A percentile compares a stretch with the other conserved stretches of the same genome.
Conservation (phyloP, 2,113 vertebrate genomes). For the Chaetops frenatus region DNA sequence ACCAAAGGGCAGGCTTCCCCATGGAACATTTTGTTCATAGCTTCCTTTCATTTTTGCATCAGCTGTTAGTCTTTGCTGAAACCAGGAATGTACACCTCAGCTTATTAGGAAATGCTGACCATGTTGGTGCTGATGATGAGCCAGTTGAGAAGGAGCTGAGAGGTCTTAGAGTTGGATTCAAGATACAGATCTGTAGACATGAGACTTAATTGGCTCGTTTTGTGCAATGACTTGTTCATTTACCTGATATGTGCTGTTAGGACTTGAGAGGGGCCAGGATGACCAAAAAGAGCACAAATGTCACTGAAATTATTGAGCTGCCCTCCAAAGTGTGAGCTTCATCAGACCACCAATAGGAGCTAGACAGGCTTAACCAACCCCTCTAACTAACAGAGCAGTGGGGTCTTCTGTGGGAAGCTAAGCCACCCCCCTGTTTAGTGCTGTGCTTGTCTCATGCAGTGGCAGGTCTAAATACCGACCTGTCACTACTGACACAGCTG, state of each 20-base stretch:
- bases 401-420: not conserved
- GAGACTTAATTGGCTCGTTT: not conserved
- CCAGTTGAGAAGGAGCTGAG: not conserved
- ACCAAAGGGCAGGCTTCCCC: not conserved
- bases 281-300: not conserved
- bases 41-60: not conserved
- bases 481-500: not conserved
- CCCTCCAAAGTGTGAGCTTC: not conserved
- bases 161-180: not conserved
- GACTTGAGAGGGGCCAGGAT: not conserved
- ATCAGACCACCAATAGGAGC: not conserved
- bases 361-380: not conserved
- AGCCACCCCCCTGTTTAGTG: not conserved
- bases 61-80: not conserved
- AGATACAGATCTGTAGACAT: not conserved
- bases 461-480: not conserved
- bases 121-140: not conserved
- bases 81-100: not conserved
- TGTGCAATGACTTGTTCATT: not conserved
- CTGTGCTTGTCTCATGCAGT: not conserved
- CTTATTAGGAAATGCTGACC: not conserved
- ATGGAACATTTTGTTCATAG: not conserved
- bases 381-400: not conserved
- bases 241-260: not conserved
- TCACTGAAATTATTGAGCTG: not conserved